These are phyloP conservation scores for Phyllopteryx taeniolatus DNA, from an alignment of 2,113 vertebrate genomes.

Conservation along the genomic window DNA sequence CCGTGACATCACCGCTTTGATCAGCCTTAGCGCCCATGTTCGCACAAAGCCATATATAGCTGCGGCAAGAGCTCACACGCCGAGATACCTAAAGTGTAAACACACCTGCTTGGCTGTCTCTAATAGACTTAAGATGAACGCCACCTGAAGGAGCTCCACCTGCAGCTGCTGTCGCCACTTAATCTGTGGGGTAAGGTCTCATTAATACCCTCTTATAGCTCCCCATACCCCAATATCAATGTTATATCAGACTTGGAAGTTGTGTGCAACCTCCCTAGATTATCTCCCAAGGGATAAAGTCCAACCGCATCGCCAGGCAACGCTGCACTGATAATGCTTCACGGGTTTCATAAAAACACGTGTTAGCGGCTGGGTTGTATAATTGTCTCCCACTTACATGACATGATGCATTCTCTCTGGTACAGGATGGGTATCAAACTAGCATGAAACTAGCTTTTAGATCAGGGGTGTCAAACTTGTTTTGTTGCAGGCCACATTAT, in stretches of 20 bases:
- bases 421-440: background rate
- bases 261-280: background rate
- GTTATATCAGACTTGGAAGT: background rate
- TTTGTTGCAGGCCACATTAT: background rate
- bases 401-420: conserved; percentile 10
- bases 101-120: conserved; percentile 58
- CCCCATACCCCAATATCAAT: background rate
- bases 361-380: background rate
- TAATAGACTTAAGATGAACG: conserved; percentile 46
- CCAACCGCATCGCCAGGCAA: conserved; percentile 25
- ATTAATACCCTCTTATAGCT: conserved; percentile 2
- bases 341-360: conserved; percentile 20
- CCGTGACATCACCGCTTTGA: conserved; percentile 69
- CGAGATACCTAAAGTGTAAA: conserved; percentile 61
- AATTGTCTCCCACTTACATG: conserved; percentile 3
- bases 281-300: conserved; percentile 32
- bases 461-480: background rate
- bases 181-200: conserved; percentile 48
- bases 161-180: conserved; percentile 12
- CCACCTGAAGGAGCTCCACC: conserved; percentile 46
- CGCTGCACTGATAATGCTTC: conserved; percentile 13
- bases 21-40: conserved; percentile 64
- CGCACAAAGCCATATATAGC: conserved; percentile 75
- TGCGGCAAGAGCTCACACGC: conserved; percentile 64
- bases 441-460: background rate